Evolutionary conservation across 2,797 vertebrate species (phyloP), one percentile per base, ranked within the genome.

Genomic region (Sebastolobus altivelis): DNA sequence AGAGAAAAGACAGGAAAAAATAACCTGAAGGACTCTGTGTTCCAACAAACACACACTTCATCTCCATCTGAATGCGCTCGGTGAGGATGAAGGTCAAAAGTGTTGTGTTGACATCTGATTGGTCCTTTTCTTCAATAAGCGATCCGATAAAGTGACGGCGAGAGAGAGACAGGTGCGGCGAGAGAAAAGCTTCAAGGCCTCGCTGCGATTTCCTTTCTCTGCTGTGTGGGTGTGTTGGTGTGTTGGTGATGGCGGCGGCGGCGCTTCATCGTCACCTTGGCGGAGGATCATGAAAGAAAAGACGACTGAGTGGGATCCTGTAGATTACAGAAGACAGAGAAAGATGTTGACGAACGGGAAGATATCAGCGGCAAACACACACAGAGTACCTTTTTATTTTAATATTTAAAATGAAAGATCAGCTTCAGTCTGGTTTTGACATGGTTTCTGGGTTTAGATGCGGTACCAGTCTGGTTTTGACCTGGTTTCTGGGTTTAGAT

Each of bases 101-200:
- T 62, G 76, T 67, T 12, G 31, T 13, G 72, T 12, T 33, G 68
- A 74, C 71, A 59, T 81, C 77, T 65, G 84, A 85, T 79, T 85
- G 68, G 83, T 79, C 20, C 65, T 69, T 69, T 81, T 79, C 63
- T 66, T 82, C 33, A 31, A 65, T 20, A 75, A 70, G 55, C 1
- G 11, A 65, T 46, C 52, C 55, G 52, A 79, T 75, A 43, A 43
- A 71, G 59, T 58, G 63, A 46, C 20, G 13, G 14, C 4, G 49
- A 60, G 52, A 76, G 46, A 35, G 33, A 56, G 59, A 73, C 27
- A 5, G 20, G 16, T 1, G 60, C 2, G 2, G 46, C 1, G 11
- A 73, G 38, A 74, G 38, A 67, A 87, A 82, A 83, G 60, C 69
- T 75, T 82, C 72, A 66, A 69, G 80, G 75, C 59, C 74, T 72